Percentiles rank a stretch among this genome's conserved stretches.
Conservation (phyloP, 2,797 vertebrate genomes). For the Alfaro cultratus region DNA sequence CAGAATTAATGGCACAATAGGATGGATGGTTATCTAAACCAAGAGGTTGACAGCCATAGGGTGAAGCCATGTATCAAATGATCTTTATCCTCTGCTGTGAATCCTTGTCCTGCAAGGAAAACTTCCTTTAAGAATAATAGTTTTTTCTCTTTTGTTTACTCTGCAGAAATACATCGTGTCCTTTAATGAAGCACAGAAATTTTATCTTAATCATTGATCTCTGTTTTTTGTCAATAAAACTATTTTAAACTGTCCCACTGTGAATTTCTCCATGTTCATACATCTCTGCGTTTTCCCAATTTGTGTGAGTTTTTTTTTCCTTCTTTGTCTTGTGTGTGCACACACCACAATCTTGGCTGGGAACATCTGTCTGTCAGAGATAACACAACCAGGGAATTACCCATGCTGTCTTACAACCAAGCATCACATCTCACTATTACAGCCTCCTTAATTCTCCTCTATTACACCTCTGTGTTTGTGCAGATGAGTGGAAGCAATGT, state of each 20-base stretch:
- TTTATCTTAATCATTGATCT: conserved; percentile 60
- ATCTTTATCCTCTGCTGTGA: conserved; percentile 52
- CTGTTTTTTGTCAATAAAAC: conserved; percentile 52
- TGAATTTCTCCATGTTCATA: conserved; percentile 57
- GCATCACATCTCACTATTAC: conserved; percentile 71
- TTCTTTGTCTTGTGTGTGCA: conserved; percentile 28
- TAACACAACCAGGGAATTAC: conserved; percentile 77
- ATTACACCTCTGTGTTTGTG: conserved; percentile 60
- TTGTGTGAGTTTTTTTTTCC: background rate
- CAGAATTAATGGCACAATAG: conserved; percentile 53
- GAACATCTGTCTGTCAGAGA: conserved; percentile 79
- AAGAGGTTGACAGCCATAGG: conserved; percentile 43
- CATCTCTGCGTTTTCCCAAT: conserved; percentile 36
- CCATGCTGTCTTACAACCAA: conserved; percentile 72
- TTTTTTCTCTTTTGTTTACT: conserved; percentile 27
- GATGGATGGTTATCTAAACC: conserved; percentile 56
- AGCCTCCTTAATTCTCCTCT: conserved; percentile 70
- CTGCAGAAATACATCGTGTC: conserved; percentile 53
- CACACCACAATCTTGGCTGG: conserved; percentile 67
- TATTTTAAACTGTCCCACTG: conserved; percentile 51
- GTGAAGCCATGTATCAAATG: conserved; percentile 53
- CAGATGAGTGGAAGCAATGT: conserved; percentile 55
- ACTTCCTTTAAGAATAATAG: conserved; percentile 20
- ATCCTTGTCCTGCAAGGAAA: conserved; percentile 44
- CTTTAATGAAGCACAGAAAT: conserved; percentile 56